Evolutionary conservation across 2,888 invertebrate genomes (phyloP), one percentile per base, ranked within the genome.

Genomic region (Parnassius apollo): DNA sequence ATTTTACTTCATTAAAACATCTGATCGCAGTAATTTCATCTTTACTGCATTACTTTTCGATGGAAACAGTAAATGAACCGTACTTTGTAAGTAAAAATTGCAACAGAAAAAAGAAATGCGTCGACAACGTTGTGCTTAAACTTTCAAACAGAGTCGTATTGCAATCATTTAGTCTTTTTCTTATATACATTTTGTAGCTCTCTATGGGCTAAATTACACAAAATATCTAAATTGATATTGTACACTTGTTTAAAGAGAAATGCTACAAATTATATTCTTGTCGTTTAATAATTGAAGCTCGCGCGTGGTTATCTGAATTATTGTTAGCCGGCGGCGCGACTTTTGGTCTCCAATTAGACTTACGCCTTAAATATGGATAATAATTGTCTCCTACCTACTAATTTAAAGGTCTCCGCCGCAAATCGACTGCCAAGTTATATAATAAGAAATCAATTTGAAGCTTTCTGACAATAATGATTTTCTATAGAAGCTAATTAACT

Each of bases 331-430:
- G 69, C 64, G 76, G 81, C 49, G 18, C 49, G 68, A 66, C 65
- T 35, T 70, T 67, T 62, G 61, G 60, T 61, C 71, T 66, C 72
- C 73, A 82, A 82, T 85, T 78, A 81, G 76, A 77, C 72, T 73
- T 76, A 78, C 80, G 77, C 77, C 76, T 81, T 78, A 82, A 82
- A 78, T 77, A 75, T 74, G 74, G 73, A 74, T 81, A 81, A 82
- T 83, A 81, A 82, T 83, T 82, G 72, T 77, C 73, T 76, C 74
- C 74, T 72, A 75, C 77, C 78, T 78, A 80, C 75, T 80, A 82
- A 83, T 83, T 84, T 79, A 70, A 71, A 69, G 69, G 66, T 70
- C 71, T 68, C 69, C 71, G 69, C 68, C 71, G 69, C 74, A 73
- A 75, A 75, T 72, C 73, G 71, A 66, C 66, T 57, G 51, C 69